These are phyloP conservation scores for Pterostichus niger DNA, from an alignment of 2,888 invertebrate genomes.

Conservation along the genomic window DNA sequence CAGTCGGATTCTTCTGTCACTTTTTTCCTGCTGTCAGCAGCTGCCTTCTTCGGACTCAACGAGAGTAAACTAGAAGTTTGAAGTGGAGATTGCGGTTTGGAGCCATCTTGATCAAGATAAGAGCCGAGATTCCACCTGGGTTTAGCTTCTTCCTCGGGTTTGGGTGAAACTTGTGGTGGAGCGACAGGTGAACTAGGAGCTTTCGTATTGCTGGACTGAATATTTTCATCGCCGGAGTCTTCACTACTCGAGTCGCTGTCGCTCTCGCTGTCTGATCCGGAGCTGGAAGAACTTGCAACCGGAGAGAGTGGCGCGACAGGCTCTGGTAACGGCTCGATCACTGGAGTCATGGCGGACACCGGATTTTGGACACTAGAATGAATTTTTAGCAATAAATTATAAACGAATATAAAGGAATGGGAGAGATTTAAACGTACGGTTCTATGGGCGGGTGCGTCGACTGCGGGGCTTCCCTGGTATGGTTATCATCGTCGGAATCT, in stretches of 20 bases:
- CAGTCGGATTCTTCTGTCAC: slow-evolving; percentile 75
- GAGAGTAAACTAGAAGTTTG: slow-evolving; percentile 42
- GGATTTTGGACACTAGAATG: slow-evolving; percentile 62
- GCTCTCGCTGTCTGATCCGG: slow-evolving; percentile 82
- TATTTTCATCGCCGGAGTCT: slow-evolving; percentile 78
- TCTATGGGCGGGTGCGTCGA: slow-evolving; percentile 75
- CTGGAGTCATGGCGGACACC: slow-evolving; percentile 68
- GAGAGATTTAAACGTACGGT: slow-evolving; percentile 72
- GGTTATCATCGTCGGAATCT: slow-evolving; percentile 84
- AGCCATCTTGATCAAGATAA: slow-evolving; percentile 73
- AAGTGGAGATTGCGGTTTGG: slow-evolving; percentile 69
- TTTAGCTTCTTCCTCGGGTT: slow-evolving; percentile 77
- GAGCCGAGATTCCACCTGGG: slow-evolving; percentile 77
- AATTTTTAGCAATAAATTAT: background rate
- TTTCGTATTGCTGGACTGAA: slow-evolving; percentile 70
- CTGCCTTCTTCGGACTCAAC: slow-evolving; percentile 45
- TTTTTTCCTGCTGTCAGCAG: slow-evolving; percentile 71
- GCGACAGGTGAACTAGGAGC: slow-evolving; percentile 67
- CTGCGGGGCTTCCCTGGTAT: slow-evolving; percentile 69
- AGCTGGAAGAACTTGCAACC: slow-evolving; percentile 82
- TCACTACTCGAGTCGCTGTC: slow-evolving; percentile 80
- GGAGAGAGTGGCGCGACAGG: slow-evolving; percentile 78
- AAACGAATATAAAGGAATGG: background rate
- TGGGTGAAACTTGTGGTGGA: slow-evolving; percentile 73
- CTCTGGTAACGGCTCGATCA: slow-evolving; percentile 77